Conservation (phyloP, 2,888 invertebrate species). For the Lordiphosa fenestrarum region DNA sequence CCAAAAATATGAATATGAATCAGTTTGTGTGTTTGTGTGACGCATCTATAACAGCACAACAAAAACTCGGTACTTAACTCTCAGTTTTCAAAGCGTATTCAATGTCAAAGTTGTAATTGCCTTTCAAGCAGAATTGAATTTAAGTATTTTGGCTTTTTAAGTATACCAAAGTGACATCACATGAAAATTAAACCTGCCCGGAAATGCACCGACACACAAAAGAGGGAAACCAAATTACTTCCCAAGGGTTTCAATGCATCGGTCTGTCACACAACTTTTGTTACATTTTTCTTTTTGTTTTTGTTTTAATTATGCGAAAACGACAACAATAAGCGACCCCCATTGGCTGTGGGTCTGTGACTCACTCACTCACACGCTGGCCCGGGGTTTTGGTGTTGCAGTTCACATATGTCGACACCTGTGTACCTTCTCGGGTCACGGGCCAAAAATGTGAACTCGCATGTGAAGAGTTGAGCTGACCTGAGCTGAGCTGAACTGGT, state of each 20-base stretch:
- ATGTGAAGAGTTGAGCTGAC: slow-evolving; percentile 53
- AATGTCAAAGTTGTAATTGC: slow-evolving; percentile 64
- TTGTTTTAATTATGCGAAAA: slow-evolving; percentile 67
- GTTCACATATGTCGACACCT: slow-evolving; percentile 64
- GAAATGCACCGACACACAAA: slow-evolving; percentile 51
- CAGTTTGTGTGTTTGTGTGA: slow-evolving; percentile 6
- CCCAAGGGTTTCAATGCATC: slow-evolving; percentile 29
- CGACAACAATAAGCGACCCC: slow-evolving; percentile 47
- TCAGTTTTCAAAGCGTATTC: slow-evolving; percentile 34
- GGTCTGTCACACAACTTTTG: slow-evolving; percentile 67
- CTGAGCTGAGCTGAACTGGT: slow-evolving; percentile 23
- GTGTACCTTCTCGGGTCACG: slow-evolving; percentile 63
- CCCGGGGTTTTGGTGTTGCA: slow-evolving; percentile 35
- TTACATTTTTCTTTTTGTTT: slow-evolving; percentile 54
- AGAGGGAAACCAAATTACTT: slow-evolving; percentile 19
- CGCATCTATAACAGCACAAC: slow-evolving; percentile 9
- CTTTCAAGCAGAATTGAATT: slow-evolving; percentile 10
- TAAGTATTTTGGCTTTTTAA: neutral
- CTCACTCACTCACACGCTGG: slow-evolving; percentile 45
- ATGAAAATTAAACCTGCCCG: slow-evolving; percentile 51
- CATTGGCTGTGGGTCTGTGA: slow-evolving; percentile 25
- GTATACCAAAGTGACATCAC: slow-evolving; percentile 43
- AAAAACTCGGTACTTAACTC: slow-evolving; percentile 6
- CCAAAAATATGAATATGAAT: slow-evolving; percentile 13
- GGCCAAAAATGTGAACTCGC: slow-evolving; percentile 71